Conservation (phyloP, 2,888 invertebrate genomes). For the Diabrotica balteata region DNA sequence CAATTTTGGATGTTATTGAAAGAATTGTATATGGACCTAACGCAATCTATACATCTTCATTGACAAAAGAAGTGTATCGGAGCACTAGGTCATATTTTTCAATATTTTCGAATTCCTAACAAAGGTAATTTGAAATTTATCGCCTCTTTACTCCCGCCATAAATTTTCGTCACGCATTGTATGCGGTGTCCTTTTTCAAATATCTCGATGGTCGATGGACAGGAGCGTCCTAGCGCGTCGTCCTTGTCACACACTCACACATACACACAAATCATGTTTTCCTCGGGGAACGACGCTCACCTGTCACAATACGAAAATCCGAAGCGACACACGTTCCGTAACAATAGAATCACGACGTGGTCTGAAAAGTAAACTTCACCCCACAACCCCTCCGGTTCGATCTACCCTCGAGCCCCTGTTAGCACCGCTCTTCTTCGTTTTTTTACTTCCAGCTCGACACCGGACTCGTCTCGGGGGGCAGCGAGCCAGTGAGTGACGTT, state of each 20-base stretch:
- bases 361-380: constrained; percentile 54
- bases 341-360: constrained; percentile 62
- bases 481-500: background rate
- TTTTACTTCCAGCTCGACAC: background rate
- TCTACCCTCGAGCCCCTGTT: background rate
- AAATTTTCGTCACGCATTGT: too few relatives aligned
- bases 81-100: too few relatives aligned
- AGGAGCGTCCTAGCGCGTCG: constrained; percentile 1
- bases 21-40: too few relatives aligned
- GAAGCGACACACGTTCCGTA: constrained; percentile 59
- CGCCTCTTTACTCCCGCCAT: too few relatives aligned
- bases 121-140: too few relatives aligned
- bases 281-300: constrained; percentile 55
- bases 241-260: constrained; percentile 30
- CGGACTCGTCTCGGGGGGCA: background rate
- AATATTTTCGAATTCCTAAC: too few relatives aligned
- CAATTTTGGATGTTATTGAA: too few relatives aligned
- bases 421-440: background rate
- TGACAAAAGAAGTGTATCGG: too few relatives aligned
- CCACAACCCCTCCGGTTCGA: constrained; percentile 13
- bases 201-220: constrained; percentile 1
- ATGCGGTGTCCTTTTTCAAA: background rate
- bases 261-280: constrained; percentile 48
- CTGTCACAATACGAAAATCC: constrained; percentile 60
- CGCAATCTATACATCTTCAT: too few relatives aligned